Base-by-base conservation (phyloP, 2,888 invertebrate genomes). In the Thereva nobilitata region DNA sequence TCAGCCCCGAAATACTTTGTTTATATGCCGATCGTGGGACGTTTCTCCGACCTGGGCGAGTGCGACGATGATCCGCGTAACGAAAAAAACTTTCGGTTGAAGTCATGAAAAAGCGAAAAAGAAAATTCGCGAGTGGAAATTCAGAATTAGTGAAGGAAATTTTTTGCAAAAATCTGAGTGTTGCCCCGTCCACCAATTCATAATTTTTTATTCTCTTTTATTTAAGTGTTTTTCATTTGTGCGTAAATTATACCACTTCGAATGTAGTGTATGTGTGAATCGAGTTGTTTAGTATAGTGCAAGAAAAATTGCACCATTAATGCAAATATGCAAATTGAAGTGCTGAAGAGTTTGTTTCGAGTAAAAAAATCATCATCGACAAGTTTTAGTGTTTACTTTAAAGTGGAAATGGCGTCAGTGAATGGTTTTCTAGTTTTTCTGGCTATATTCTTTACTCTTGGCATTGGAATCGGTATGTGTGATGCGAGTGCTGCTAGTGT, bases 21-120 rank as follows among this genome's bases (percentile, higher is more conserved):
- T 23, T 23, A 23, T 23, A 2, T 23, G 23, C 23, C 23, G 23
- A 23, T 8, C 41, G 61, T 61, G 49, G 50, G 41, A 37, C 23
- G 23, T 23, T 23, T 23, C 23, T 23, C 23, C 23, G 23, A 23
- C 23, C 23, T 23, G 23, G 23, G 23, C 23, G 23, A 23, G 23
- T 23, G 9, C 7, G 6, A 10, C 55, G 37, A 5, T 38, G 8
- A 55, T 8, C 23, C 12, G n/a, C 23, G 47, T 40, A 65, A 47
- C 38, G 44, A 41, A 52, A 37, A 55, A 54, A 45, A 10, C 41
- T 55, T 23, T 23, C n/a, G 56, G 23, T 35, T 38, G 44, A 64
- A 64, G 54, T 40, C 45, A 65, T 65, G 65, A 55, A 55, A 65
- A 55, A 49, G 40, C 54, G 55, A 47, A 65, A 23, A 23, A 23